phyloP scores from a whole-genome alignment of 2,113 vertebrate species.

The Malurus alboscapulatus region DNA sequence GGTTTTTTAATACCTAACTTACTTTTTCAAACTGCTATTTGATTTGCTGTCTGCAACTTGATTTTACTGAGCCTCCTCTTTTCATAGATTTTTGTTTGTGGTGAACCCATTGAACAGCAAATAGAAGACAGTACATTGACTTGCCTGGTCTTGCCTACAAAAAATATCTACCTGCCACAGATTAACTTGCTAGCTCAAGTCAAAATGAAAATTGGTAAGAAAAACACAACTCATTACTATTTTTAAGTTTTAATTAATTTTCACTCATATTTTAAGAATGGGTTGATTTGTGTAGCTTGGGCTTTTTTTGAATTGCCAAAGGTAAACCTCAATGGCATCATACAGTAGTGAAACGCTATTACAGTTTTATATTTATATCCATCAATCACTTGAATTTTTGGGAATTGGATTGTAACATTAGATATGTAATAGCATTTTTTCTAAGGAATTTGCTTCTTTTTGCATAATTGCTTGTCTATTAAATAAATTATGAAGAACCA shows the following conservation, averaged over 20 bases:
- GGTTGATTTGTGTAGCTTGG: background rate
- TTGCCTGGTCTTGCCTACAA: slow-evolving; percentile 60
- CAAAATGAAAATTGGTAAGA: slow-evolving; percentile 86
- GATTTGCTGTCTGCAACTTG: background rate
- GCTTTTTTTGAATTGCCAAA: background rate
- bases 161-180: slow-evolving; percentile 87
- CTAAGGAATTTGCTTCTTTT: background rate
- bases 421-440: background rate
- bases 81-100: slow-evolving; percentile 78
- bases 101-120: slow-evolving; percentile 70
- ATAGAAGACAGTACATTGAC: slow-evolving; percentile 63
- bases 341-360: background rate
- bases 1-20: background rate
- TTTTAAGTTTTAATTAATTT: background rate
- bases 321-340: background rate
- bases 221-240: background rate
- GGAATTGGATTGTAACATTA: background rate
- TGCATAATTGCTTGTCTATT: background rate
- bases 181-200: slow-evolving; percentile 80
- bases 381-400: background rate
- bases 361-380: background rate
- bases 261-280: background rate
- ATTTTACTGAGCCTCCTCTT: background rate
- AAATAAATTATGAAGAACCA: background rate
- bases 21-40: background rate